Evolutionary conservation across 2,113 vertebrate species (phyloP), one percentile per base, ranked within the genome.

Genomic region (Pituophis catenifer): DNA sequence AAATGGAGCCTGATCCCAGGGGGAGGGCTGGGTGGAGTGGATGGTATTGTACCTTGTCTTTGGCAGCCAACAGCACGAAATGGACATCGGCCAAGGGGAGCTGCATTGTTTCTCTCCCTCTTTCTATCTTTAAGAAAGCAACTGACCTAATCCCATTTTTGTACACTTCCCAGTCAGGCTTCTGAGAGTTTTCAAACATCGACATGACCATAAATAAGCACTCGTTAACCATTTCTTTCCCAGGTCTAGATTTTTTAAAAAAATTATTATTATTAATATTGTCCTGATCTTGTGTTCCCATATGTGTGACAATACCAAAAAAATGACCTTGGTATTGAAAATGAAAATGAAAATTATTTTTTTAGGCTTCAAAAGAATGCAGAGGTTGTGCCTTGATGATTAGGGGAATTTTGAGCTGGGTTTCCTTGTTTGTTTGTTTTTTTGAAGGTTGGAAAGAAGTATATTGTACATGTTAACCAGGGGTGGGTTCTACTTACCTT

Each of bases 1-100:
- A 94, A 97, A 97, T 98, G 95, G 95, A 96, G 95, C 1, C 2
- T 0, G 1, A 92, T 94, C 92, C 93, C 95, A 55, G 52, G 57
- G 85, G 86, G 3, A 10, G 48, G 44, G 26, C 54, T 87, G 11
- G 11, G 89, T 24, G 48, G 19, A 26, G 19, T 15, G 62, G 53
- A 33, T 91, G 93, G 86, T 50, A 94, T 29, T 59, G 0, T 33
- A 93, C 88, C 65, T 8, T 3, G 0, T 3, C 0, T 26, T 85
- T 1, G 87, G 94, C 93, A 94, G 93, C 86, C 10, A 1, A 90
- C 29, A 5, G 88, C 94, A 94, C 91, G 89, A 90, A 94, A 54
- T 2, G 93, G 93, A 21, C 0, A 5, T 48, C 81, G 3, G 93
- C 90, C 92, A 87, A 53, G 17, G 0, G 2, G 1, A 90, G 81